Percentiles rank a stretch among this genome's conserved stretches.
These are phyloP conservation scores for Nysson spinosus DNA, from an alignment of 2,888 invertebrate species.

Conservation along the genomic window DNA sequence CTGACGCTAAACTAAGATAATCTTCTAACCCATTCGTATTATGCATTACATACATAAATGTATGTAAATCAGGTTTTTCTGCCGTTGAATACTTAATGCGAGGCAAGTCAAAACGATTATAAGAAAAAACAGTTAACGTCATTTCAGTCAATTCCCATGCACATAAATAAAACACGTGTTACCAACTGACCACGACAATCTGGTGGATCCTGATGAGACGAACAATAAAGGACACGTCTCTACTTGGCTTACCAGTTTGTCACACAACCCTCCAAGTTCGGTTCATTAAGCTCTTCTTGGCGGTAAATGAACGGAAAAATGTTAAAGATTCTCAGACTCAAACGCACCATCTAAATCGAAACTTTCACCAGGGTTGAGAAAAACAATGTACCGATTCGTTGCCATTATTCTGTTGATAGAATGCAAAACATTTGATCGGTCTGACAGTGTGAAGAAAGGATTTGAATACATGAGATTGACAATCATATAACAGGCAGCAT, in stretches of 20 bases:
- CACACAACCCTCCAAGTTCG: conserved; percentile 22
- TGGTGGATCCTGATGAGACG: conserved; percentile 28
- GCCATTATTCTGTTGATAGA: no score
- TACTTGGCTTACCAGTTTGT: conserved; percentile 21
- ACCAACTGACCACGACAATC: conserved; percentile 34
- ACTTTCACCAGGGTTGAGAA: no score
- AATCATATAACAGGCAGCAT: conserved; percentile 34
- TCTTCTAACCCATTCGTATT: not conserved
- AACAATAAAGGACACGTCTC: conserved; percentile 34
- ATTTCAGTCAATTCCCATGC: conserved; percentile 57
- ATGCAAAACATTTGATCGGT: no score
- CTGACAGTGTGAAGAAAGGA: not conserved
- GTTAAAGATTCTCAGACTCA: conserved; percentile 3
- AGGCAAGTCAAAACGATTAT: conserved; percentile 51
- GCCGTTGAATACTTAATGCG: not conserved
- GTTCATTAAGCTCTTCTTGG: conserved; percentile 36
- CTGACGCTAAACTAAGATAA: no score
- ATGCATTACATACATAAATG: not conserved
- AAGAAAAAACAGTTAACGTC: conserved; percentile 50
- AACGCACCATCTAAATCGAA: not conserved
- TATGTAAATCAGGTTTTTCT: no score
- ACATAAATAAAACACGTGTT: conserved; percentile 51
- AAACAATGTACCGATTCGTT: no score
- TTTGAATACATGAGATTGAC: conserved; percentile 12
- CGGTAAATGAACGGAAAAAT: conserved; percentile 27